Evolutionary conservation across 2,113 vertebrate genomes (phyloP).

Genomic region (Charina bottae): DNA sequence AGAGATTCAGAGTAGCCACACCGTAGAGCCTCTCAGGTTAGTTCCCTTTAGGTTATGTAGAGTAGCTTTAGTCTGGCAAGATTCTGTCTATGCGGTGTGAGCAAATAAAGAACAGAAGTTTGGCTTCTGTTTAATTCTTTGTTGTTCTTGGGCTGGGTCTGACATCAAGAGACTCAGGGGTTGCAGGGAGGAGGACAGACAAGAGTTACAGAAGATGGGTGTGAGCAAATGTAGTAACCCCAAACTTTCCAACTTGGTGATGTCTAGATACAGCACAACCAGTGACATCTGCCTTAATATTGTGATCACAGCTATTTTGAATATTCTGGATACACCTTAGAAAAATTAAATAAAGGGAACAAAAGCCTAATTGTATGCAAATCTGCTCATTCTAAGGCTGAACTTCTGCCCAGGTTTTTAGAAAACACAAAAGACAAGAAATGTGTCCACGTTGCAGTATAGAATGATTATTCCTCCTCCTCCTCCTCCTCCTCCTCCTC

Average conservation of each 20-base stretch:
- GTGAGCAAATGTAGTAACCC: not conserved
- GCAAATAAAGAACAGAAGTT: too few species aligned
- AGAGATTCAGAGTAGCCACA: too few species aligned
- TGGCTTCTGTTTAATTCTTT: too few species aligned
- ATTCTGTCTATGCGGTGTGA: too few species aligned
- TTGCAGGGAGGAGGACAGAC: too few species aligned
- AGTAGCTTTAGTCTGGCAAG: too few species aligned
- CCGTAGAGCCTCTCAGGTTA: too few species aligned
- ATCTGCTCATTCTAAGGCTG: constrained; percentile 41
- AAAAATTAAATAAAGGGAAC: not conserved
- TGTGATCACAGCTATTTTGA: not conserved
- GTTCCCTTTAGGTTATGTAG: too few species aligned
- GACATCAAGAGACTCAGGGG: not conserved
- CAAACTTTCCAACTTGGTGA: not conserved
- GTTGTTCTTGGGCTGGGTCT: too few species aligned
- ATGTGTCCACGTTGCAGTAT: not conserved
- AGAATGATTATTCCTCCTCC: constrained; percentile 4
- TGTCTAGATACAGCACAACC: not conserved
- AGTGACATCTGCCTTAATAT: not conserved
- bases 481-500: not conserved
- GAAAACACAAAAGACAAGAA: not conserved
- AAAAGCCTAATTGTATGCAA: constrained; percentile 48
- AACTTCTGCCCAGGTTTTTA: constrained; percentile 20
- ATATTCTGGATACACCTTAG: constrained; percentile 21
- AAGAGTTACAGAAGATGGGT: not conserved